phyloP scores from a whole-genome alignment of 2,113 vertebrate genomes.

The Neodon shergylaensis region DNA sequence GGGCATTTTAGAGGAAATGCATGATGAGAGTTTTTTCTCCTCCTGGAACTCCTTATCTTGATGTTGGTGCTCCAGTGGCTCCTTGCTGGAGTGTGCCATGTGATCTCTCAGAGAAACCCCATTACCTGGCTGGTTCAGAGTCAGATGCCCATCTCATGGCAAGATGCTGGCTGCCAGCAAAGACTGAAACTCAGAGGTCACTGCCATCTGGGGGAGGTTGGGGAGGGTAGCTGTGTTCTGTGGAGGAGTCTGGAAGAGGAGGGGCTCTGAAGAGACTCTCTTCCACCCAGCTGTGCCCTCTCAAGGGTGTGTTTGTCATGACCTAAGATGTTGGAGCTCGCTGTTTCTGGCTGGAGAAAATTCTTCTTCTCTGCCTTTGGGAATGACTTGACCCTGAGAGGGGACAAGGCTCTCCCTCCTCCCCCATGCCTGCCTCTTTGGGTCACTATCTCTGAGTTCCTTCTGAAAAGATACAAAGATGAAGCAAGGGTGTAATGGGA shows the following conservation, averaged over 20 bases:
- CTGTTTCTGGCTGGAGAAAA: slow-evolving; percentile 19
- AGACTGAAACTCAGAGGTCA: neutral
- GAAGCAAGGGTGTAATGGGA: neutral
- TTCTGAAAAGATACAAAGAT: neutral
- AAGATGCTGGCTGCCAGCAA: neutral
- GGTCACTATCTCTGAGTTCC: neutral
- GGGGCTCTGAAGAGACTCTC: neutral
- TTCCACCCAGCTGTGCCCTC: neutral
- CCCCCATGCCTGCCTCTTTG: neutral
- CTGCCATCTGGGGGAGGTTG: neutral
- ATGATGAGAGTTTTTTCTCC: neutral
- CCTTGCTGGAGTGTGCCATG: neutral
- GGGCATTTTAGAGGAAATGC: neutral
- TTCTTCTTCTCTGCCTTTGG: neutral
- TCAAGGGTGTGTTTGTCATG: slow-evolving; percentile 9
- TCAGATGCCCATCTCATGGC: neutral
- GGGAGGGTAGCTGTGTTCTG: neutral
- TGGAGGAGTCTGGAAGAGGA: neutral
- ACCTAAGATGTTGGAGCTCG: neutral
- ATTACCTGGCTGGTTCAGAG: neutral
- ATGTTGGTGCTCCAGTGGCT: neutral
- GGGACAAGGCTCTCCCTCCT: neutral
- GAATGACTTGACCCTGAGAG: slow-evolving; percentile 17
- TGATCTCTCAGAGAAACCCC: neutral
- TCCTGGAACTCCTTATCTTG: neutral